Evolutionary conservation across 2,797 vertebrate species (phyloP).

Genomic region (Pelochelys cantorii): DNA sequence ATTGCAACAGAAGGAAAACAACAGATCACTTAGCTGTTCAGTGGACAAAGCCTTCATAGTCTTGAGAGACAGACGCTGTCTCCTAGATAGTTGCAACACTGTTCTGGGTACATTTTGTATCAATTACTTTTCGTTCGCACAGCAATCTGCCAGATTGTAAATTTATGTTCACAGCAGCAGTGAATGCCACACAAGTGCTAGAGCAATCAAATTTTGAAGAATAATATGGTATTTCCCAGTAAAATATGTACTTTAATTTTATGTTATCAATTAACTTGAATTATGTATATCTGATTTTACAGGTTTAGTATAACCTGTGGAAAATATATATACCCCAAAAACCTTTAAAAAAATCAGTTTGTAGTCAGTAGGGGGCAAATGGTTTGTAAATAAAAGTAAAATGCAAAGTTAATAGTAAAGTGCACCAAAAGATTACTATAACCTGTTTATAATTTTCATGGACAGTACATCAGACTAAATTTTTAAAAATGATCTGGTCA

Average conservation of each 20-base stretch:
- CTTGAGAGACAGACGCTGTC: background rate
- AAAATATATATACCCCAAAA: background rate
- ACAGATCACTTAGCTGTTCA: background rate
- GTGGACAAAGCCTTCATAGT: background rate
- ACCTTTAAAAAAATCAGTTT: background rate
- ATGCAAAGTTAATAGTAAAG: background rate
- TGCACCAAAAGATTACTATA: background rate
- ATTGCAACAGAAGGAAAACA: background rate
- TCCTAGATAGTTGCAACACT: background rate
- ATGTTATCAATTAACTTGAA: background rate
- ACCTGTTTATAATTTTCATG: background rate
- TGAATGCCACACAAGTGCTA: background rate
- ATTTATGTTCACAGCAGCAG: background rate
- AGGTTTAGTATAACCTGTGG: background rate
- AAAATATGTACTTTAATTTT: accelerated
- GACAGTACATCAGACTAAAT: constrained; percentile 38
- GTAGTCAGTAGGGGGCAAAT: background rate
- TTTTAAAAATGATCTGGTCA: constrained; percentile 40
- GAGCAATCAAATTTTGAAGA: background rate
- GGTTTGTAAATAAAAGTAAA: background rate
- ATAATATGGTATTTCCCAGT: accelerated
- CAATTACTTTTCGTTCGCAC: background rate
- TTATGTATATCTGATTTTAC: background rate
- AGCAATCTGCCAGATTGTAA: background rate
- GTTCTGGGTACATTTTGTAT: background rate